Base-by-base conservation (phyloP, 2,888 invertebrate genomes). In the Autographa pulchrina region DNA sequence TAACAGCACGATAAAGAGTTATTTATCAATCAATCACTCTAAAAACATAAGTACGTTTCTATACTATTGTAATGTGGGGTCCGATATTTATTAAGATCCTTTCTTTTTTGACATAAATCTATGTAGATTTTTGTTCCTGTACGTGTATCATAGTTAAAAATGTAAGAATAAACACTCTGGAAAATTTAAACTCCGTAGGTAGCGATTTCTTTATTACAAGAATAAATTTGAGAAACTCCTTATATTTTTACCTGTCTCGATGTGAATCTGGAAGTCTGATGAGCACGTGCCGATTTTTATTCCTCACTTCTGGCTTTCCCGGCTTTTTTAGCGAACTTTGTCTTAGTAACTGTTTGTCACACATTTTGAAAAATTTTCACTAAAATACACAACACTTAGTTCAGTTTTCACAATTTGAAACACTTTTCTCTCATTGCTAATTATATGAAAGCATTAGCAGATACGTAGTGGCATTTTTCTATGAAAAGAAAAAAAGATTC, bases 231-330 rank as follows among this genome's bases (percentile, higher is more conserved):
- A 38, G 11, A 38, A 9, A 11, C 38, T 38, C 48, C n/a, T 48
- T n/a, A 43, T 41, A 43, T 43, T 43, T 56, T 70, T 76, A 94
- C 95, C 92, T 90, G 78, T 89, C 80, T 20, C 78, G 62, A 41
- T 90, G 85, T 0, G 90, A 83, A 38, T 93, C 92, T 25, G 94
- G 94, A 9, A 94, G 68, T 59, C 86, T 86, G 54, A 95, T 94
- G 64, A 93, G 85, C 0, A 95, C 94, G 78, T 94, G 94, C 8
- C 89, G 87, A 70, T 89, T 89, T 65, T 85, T 91, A 68, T 82
- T 89, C 62, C 85, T 88, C 11, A 74, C 82, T n/a, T 77, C 72
- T 16, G 82, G 73, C 52, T 72, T 84, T 2, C 87, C 89, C 1
- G 89, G 85, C 67, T 89, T 89, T 79, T 88, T 92, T 80, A 94